A percentile compares a stretch with the other conserved stretches of the same genome.
These are phyloP conservation scores for Pygoscelis adeliae DNA, from an alignment of 2,113 vertebrate genomes.

Conservation along the genomic window DNA sequence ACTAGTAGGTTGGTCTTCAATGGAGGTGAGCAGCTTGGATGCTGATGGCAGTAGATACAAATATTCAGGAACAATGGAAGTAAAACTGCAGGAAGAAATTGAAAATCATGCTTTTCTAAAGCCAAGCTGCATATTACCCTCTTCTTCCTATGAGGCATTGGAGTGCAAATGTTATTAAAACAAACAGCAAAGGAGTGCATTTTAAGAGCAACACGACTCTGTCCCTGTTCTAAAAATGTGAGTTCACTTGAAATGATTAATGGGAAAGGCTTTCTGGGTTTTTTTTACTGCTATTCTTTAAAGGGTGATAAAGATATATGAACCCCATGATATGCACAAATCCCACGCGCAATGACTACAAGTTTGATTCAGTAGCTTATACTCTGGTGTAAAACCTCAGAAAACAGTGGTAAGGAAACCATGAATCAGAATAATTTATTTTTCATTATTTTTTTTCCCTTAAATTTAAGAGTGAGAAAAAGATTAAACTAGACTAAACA, in stretches of 20 bases:
- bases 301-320: slow-evolving; percentile 65
- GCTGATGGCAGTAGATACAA: background rate
- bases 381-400: slow-evolving; percentile 1
- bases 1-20: background rate
- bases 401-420: slow-evolving; percentile 27
- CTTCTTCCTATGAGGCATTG: background rate
- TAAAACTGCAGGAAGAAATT: background rate
- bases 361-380: slow-evolving; percentile 52
- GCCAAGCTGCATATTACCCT: background rate
- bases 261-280: background rate
- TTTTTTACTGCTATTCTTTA: slow-evolving; percentile 60
- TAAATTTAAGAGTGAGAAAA: background rate
- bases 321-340: slow-evolving; percentile 59
- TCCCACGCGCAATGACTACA: background rate
- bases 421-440: slow-evolving; percentile 47
- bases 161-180: slow-evolving; percentile 40
- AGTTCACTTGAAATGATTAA: slow-evolving; percentile 50
- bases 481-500: background rate
- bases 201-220: slow-evolving; percentile 20
- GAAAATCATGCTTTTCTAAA: background rate
- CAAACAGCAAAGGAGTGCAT: slow-evolving; percentile 3
- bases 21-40: background rate
- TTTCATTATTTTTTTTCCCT: background rate
- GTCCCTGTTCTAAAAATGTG: slow-evolving; percentile 9
- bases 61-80: background rate